These are phyloP conservation scores for Leucozona laternaria DNA, from an alignment of 2,888 invertebrate species.

Conservation along the genomic window DNA sequence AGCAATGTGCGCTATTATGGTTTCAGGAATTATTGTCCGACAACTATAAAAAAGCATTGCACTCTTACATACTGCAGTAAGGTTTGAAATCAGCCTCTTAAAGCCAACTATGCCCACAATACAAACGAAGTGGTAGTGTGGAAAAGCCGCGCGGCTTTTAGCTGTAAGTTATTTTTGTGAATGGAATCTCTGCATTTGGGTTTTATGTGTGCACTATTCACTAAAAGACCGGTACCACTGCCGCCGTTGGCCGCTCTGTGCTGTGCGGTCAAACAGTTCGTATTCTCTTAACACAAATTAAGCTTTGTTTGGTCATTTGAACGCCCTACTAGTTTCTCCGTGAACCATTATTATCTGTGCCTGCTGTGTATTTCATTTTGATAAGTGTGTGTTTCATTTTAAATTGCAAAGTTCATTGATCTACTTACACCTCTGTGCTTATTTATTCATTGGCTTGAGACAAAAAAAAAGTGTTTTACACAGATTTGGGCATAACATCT, in stretches of 20 bases:
- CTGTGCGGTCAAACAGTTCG: background rate
- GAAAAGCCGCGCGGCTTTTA: conserved; percentile 2
- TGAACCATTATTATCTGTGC: conserved; percentile 34
- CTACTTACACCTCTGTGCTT: conserved; percentile 4
- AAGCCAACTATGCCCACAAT: conserved; percentile 10
- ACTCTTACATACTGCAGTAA: background rate
- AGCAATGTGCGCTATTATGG: conserved; percentile 66
- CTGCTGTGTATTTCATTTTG: conserved; percentile 24
- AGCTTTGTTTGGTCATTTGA: conserved; percentile 27
- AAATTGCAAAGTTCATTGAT: conserved; percentile 7
- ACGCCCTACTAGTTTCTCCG: conserved; percentile 44
- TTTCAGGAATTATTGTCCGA: conserved; percentile 59
- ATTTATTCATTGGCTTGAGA: background rate
- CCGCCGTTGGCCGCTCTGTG: conserved; percentile 2
- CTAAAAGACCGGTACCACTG: conserved; percentile 25
- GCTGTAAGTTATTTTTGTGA: conserved; percentile 70
- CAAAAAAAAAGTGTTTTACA: background rate
- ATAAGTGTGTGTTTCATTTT: background rate
- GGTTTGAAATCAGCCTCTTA: background rate
- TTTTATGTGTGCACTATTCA: conserved; percentile 21
- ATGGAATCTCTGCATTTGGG: conserved; percentile 71
- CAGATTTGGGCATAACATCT: background rate
- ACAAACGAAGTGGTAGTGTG: background rate
- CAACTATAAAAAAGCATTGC: conserved; percentile 59
- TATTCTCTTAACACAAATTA: conserved; percentile 11